phyloP scores from a whole-genome alignment of 30 jellyfish, hydroid and myxozoan species.

The Mastigias papua region DNA sequence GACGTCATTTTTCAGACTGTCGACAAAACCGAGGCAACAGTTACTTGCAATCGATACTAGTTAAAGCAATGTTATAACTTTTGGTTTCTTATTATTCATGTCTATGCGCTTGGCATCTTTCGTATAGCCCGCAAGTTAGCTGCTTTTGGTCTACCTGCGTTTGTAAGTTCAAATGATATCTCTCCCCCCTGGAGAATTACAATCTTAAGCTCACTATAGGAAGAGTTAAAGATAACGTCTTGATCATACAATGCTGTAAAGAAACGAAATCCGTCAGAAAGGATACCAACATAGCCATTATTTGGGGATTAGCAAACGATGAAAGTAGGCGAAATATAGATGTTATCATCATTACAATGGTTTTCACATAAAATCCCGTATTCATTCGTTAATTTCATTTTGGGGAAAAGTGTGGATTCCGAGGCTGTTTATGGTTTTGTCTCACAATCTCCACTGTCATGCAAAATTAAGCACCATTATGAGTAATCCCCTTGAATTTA shows the following conservation, averaged over 20 bases:
- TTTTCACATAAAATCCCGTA: conserved; percentile 53
- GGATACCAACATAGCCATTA: conserved; percentile 75
- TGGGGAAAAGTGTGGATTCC: conserved; percentile 69
- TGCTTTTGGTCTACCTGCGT: conserved; percentile 34
- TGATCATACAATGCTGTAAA: conserved; percentile 29
- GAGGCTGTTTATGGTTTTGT: conserved; percentile 50
- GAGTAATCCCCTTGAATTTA: conserved; percentile 37
- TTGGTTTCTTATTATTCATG: neutral
- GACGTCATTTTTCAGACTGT: neutral
- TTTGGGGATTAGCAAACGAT: conserved; percentile 57
- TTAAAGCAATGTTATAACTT: neutral
- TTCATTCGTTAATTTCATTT: conserved; percentile 58
- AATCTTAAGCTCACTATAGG: conserved; percentile 33
- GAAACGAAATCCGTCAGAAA: conserved; percentile 39
- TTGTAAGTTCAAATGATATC: neutral
- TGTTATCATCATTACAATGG: conserved; percentile 74
- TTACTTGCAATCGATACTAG: neutral
- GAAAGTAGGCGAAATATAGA: conserved; percentile 64
- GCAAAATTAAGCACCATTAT: conserved; percentile 64
- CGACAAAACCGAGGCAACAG: neutral
- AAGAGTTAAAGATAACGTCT: conserved; percentile 47
- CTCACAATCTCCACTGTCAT: conserved; percentile 39
- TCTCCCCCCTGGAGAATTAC: conserved; percentile 17
- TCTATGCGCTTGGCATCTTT: neutral
- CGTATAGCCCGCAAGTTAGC: neutral